These are phyloP conservation scores for Petrocephalus schoutedeni DNA, from an alignment of 2,797 vertebrate genomes.

Conservation along the genomic window DNA sequence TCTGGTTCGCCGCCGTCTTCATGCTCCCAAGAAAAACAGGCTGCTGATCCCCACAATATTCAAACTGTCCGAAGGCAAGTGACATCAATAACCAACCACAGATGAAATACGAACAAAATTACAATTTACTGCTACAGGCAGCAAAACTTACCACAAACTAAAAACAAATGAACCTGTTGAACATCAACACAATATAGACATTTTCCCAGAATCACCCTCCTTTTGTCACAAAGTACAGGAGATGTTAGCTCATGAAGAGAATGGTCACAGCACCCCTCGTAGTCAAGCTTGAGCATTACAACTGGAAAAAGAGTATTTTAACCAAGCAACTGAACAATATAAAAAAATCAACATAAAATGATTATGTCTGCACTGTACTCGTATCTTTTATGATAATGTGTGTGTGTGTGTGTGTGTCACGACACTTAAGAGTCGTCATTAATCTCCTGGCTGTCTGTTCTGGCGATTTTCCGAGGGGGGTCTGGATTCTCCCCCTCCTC, in stretches of 20 bases:
- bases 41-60: neutral
- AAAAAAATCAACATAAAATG: conserved; percentile 20
- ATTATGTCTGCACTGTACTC: neutral
- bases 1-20: conserved; percentile 15
- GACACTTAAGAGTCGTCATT: conserved; percentile 71
- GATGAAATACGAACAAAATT: conserved; percentile 35
- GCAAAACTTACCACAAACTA: conserved; percentile 28
- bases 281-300: conserved; percentile 57
- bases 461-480: conserved; percentile 72
- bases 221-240: conserved; percentile 48
- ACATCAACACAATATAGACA: conserved; percentile 34
- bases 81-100: conserved; percentile 21
- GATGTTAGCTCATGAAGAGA: conserved; percentile 37
- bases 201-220: conserved; percentile 40
- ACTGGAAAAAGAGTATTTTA: conserved; percentile 58
- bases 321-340: conserved; percentile 52
- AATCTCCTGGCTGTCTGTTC: conserved; percentile 79
- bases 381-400: neutral
- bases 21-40: conserved; percentile 19
- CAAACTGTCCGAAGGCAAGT: conserved; percentile 31
- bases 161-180: conserved; percentile 36
- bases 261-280: conserved; percentile 40
- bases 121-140: conserved; percentile 23
- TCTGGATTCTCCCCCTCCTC: conserved; percentile 69
- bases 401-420: conserved; percentile 22